Conservation (phyloP, 2,113 vertebrate species). For the Malurus alboscapulatus region DNA sequence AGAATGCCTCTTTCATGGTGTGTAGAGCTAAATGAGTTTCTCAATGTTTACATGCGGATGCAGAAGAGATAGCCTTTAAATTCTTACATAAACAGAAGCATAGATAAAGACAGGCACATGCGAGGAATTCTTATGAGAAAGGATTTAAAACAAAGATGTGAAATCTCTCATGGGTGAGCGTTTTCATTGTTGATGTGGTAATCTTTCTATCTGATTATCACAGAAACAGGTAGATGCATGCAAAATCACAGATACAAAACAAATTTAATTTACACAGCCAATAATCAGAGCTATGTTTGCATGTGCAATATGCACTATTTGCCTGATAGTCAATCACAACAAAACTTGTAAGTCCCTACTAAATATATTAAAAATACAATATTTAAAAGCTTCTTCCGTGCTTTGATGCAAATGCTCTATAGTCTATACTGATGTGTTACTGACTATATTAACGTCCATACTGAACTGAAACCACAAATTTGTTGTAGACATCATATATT, state of each 20-base stretch:
- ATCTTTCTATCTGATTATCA: neutral
- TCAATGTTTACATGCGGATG: neutral
- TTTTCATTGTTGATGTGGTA: neutral
- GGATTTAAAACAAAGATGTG: neutral
- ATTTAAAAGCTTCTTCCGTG: neutral
- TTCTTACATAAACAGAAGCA: neutral
- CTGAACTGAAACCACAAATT: neutral
- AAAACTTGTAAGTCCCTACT: neutral
- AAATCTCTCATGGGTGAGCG: neutral
- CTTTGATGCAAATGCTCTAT: neutral
- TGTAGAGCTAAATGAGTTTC: neutral
- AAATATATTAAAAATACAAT: slow-evolving; percentile 2
- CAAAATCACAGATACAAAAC: neutral
- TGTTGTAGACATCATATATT: neutral
- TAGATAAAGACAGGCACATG: neutral
- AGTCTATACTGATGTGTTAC: neutral
- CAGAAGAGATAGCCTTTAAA: neutral
- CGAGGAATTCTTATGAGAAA: neutral
- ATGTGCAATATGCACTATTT: neutral
- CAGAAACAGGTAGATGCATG: neutral
- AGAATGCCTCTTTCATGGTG: neutral
- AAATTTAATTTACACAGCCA: neutral
- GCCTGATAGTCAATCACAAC: neutral
- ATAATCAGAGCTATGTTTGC: neutral
- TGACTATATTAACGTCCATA: neutral